Evolutionary conservation across 2,888 invertebrate species (phyloP).

Genomic region (Listrodromus nycthemerus): DNA sequence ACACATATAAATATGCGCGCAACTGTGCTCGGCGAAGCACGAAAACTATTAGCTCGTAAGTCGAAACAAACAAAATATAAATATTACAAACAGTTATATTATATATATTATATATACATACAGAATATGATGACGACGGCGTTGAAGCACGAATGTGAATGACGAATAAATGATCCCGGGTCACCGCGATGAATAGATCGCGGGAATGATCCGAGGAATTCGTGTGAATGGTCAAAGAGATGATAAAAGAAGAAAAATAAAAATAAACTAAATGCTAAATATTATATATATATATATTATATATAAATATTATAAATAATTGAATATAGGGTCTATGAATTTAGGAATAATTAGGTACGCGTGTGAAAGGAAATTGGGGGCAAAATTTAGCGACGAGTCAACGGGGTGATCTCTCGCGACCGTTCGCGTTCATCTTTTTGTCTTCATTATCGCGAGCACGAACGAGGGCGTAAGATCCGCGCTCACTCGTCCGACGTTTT

Average conservation of each 20-base stretch:
- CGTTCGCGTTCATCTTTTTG: slow-evolving; percentile 45
- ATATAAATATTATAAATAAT: slow-evolving; percentile 84
- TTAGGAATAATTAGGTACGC: slow-evolving; percentile 69
- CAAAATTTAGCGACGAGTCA: slow-evolving; percentile 50
- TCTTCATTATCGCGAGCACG: slow-evolving; percentile 46
- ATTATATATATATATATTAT: slow-evolving; percentile 82
- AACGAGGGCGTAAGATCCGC: slow-evolving; percentile 25
- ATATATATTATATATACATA: slow-evolving; percentile 84
- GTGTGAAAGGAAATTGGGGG: slow-evolving; percentile 19
- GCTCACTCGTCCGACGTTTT: slow-evolving; percentile 12
- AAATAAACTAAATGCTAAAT: slow-evolving; percentile 83
- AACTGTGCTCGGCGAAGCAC: slow-evolving; percentile 83
- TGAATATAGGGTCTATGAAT: slow-evolving; percentile 84
- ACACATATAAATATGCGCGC: slow-evolving; percentile 66
- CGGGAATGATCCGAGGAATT: slow-evolving; percentile 30
- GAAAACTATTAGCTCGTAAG: slow-evolving; percentile 84
- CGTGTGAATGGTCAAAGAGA: slow-evolving; percentile 70
- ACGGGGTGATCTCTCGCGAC: slow-evolving; percentile 39
- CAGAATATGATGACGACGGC: slow-evolving; percentile 78
- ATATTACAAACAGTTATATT: slow-evolving; percentile 84
- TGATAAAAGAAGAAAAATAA: slow-evolving; percentile 75
- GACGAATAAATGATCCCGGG: slow-evolving; percentile 24
- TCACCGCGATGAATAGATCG: slow-evolving; percentile 46
- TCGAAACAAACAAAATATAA: slow-evolving; percentile 83
- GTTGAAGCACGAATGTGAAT: slow-evolving; percentile 40